phyloP scores from a whole-genome alignment of 2,888 invertebrate species.

The Drosophila paracracens region DNA sequence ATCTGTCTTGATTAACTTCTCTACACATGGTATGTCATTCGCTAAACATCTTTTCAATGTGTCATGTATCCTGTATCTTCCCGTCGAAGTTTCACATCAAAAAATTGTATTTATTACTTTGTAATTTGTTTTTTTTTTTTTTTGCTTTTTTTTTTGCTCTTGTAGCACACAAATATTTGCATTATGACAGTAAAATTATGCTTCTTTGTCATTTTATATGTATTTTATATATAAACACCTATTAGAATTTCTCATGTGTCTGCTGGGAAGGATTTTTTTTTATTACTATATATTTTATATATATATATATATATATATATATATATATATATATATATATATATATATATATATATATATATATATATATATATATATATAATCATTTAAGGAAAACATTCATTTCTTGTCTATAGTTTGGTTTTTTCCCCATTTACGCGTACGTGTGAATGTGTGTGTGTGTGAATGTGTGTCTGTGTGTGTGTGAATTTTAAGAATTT shows the following conservation, averaged over 20 bases:
- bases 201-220: conserved; percentile 49
- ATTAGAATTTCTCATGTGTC: conserved; percentile 60
- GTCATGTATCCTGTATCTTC: conserved; percentile 43
- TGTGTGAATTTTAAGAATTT: conserved; percentile 3
- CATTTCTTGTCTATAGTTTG: conserved; percentile 18
- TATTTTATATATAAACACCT: conserved; percentile 72
- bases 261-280: conserved; percentile 25
- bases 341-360: conserved; percentile 36
- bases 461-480: conserved; percentile 10
- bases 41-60: conserved; percentile 28
- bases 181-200: conserved; percentile 75
- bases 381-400: conserved; percentile 34
- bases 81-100: conserved; percentile 64
- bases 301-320: not conserved
- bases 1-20: conserved; percentile 8
- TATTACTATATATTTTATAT: not conserved
- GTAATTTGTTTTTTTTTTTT: not conserved
- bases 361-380: conserved; percentile 33
- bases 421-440: conserved; percentile 5
- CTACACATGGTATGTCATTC: conserved; percentile 20
- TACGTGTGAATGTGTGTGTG: conserved; percentile 18
- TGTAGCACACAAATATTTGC: conserved; percentile 64
- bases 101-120: conserved; percentile 52
- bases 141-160: conserved; percentile 22
- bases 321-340: conserved; percentile 9